Evolutionary conservation across 2,113 vertebrate species (phyloP), one percentile per base, ranked within the genome.

Genomic region (Dryoscopus gambensis): DNA sequence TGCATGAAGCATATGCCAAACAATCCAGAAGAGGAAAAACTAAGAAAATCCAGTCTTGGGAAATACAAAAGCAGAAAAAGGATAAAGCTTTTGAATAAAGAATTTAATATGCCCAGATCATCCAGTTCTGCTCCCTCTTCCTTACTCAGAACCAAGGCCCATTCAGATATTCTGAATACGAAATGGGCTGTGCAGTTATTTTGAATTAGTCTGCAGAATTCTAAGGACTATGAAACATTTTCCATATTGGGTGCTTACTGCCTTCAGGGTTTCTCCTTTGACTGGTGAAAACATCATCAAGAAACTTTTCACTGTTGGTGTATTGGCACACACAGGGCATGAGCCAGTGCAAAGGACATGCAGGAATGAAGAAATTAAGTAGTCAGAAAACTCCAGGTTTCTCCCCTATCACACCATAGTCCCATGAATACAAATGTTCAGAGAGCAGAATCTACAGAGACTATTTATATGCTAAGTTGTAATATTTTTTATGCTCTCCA

Each of bases 21-120:
- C 71, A 90, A n/a, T 12, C 55, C 49, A 94, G 65, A 3, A 53
- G 52, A 92, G 19, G 37, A 33, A 85, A 91, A 92, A 53, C 28
- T 14, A 46, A 88, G 92, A 84, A 74, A 88, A 84, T 68, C 78
- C 57, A 49, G 37, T 60, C 7, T 1, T 87, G 84, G 67, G 79
- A 95, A 95, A 86, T 52, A 70, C 30, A 80, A 90, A 86, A 80
- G 55, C 67, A 95, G 75, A 91, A 93, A 77, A 93, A 50, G 44
- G 24, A 63, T 52, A 69, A 79, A 90, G 27, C 64, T 79, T 81
- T 79, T 87, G 84, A 91, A 77, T 47, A 67, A 53, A 93, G 13
- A 40, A 81, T 90, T 87, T 86, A 64, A 64, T 27, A 27, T 17
- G 78, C 31, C 76, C 65, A 73, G 50, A 89, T 81, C 71, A 77